phyloP scores from a whole-genome alignment of 2,113 vertebrate species.

The Miniopterus natalensis region DNA sequence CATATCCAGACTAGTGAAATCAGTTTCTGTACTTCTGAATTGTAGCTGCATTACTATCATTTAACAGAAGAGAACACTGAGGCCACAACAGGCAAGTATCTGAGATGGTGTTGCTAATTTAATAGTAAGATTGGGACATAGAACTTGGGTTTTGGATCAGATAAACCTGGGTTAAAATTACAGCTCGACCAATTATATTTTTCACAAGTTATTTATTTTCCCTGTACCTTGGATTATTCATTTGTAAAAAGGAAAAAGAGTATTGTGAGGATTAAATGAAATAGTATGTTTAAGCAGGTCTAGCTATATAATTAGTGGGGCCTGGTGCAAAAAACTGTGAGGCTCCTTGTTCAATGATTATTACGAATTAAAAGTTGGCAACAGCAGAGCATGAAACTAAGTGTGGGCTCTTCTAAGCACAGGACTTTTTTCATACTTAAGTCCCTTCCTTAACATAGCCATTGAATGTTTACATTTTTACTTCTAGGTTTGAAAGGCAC shows the following conservation, averaged over 20 bases:
- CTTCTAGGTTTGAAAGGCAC: background rate
- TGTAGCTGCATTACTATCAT: background rate
- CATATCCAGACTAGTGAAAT: background rate
- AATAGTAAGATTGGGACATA: background rate
- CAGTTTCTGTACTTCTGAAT: background rate
- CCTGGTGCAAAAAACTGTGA: background rate
- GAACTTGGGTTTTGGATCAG: background rate
- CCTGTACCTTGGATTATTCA: background rate
- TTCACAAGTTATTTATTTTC: background rate
- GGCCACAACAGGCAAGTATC: background rate
- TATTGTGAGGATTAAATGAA: background rate
- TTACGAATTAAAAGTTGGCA: background rate
- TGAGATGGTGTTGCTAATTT: background rate
- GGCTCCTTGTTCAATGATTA: background rate
- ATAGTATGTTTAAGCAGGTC: background rate
- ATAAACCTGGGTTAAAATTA: background rate
- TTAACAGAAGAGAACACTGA: background rate
- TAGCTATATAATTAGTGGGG: background rate
- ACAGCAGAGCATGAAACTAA: background rate
- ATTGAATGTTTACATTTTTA: background rate
- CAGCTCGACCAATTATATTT: background rate
- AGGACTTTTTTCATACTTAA: background rate
- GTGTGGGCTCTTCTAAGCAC: background rate
- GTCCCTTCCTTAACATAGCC: background rate
- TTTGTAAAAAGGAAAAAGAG: constrained; percentile 1